Base-by-base conservation (phyloP, 2,888 invertebrate genomes). In the Melinopterus prodromus region DNA sequence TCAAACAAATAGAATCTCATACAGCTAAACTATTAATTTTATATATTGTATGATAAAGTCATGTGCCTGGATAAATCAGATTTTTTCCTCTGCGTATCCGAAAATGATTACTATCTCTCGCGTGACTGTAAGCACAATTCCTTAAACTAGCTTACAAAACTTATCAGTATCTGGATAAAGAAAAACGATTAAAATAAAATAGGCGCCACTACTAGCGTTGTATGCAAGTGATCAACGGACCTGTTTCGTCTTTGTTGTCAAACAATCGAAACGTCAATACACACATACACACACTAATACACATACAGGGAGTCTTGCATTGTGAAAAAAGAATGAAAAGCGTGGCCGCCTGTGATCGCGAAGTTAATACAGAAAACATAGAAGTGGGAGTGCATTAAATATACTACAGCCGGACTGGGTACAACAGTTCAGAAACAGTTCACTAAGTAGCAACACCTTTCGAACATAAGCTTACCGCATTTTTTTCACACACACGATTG, bases 381-480 rank as follows among this genome's bases (percentile, higher is more conserved):
- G 26, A 26, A 53, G 53, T 53, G 53, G 53, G 53, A 53, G 5
- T 53, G 53, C 53, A 53, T 53, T 53, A 53, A 53, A 53, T 53
- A 53, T 53, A 53, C 53, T 53, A 53, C 53, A 9, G 53, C 53
- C 12, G 9, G 53, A 53, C 53, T 53, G 9, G 12, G 53, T 53
- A 53, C 53, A 53, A 53, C 53, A 53, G 53, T 53, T 53, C 53
- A 53, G 53, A 53, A 53, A 53, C 53, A 53, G 53, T 53, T 53
- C 12, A 53, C 2, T 9, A 12, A 53, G 9, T 53, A 12, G 12
- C 53, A 53, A 12, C 53, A 53, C 53, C 53, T 53, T 53, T 7
- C 53, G 9, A 12, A 53, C 9, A 53, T 1, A 53, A 1, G 53
- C 53, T 53, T 9, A 4, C 53, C 53, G 53, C 26, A 53, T 53